These are phyloP conservation scores for pig (Sus scrofa) DNA, from an alignment of 2,113 vertebrate species.

Conservation along the genomic window DNA sequence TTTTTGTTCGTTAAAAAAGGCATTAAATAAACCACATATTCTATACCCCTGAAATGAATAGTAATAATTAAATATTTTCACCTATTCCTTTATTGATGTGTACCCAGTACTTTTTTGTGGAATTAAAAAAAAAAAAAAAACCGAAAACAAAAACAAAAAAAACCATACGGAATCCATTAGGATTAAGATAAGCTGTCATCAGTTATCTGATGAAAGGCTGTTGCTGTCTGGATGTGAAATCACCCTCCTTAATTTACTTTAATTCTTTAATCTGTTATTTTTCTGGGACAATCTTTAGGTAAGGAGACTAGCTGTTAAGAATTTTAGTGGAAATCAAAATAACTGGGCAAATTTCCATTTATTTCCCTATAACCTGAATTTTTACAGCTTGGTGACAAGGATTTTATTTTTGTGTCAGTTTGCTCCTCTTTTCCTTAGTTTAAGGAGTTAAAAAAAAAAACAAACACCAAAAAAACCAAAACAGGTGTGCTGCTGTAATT, in stretches of 20 bases:
- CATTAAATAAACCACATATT: not conserved
- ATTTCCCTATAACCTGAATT: not conserved
- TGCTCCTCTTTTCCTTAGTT: not conserved
- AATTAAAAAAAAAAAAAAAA: not conserved
- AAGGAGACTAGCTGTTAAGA: constrained; percentile 1
- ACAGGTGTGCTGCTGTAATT: not conserved
- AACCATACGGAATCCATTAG: not conserved
- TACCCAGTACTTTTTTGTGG: not conserved
- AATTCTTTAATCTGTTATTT: constrained; percentile 30
- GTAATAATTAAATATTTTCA: not conserved
- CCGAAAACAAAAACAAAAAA: not conserved
- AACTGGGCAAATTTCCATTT: not conserved
- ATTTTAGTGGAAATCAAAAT: constrained; percentile 5
- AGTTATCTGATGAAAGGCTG: not conserved
- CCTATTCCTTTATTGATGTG: not conserved
- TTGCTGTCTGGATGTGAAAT: not conserved
- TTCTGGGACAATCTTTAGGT: not conserved
- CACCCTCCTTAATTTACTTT: not conserved
- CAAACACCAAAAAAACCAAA: not conserved
- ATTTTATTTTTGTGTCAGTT: not conserved
- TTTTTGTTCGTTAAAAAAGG: constrained; percentile 32
- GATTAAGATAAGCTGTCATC: not conserved
- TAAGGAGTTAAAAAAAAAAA: not conserved
- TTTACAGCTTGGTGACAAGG: not conserved
- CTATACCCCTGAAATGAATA: not conserved